Evolutionary conservation across 2,797 vertebrate species (phyloP), one percentile per base, ranked within the genome.

Genomic region (Sorex maritimensis): DNA sequence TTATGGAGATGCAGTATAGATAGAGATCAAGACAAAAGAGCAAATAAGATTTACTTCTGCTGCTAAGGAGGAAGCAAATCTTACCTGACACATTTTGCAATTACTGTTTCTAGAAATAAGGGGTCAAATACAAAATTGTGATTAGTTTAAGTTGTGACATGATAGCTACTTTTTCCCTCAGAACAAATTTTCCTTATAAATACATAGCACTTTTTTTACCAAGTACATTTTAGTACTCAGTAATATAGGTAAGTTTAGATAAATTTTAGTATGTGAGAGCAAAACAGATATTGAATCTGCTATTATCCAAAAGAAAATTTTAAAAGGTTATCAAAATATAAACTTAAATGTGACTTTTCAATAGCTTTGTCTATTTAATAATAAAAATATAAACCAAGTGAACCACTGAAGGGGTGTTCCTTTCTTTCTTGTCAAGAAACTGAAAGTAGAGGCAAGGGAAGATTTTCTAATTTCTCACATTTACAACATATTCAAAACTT

Each of bases 61-160:
- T 83, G 89, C 41, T 88, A 95, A 95, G 17, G 17, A 88, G 6
- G 49, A 19, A 94, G 73, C 69, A 84, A 81, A 92, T 95, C 87
- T 95, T 95, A 88, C 83, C 55, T 86, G 89, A 90, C 88, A 93
- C 41, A 87, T 92, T 88, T 94, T 84, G 71, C 88, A 97, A 95
- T 97, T 95, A 97, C 94, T 86, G 88, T 94, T 96, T 94, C 75
- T 61, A 93, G 84, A 61, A 94, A 96, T 67, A 83, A 93, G 85
- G 89, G 68, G 46, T 94, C 82, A 88, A 85, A 90, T 95, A 91
- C 73, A 94, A 91, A 87, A 89, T 65, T 85, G 75, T 26, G 68
- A 4, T 69, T 86, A 91, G 74, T 73, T 84, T 63, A 30, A 87
- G 52, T 86, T 92, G 61, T 94, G 91, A 94, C 82, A 90, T 95